Evolutionary conservation across 2,888 invertebrate species (phyloP).

Genomic region (Phrixothrix hirtus): DNA sequence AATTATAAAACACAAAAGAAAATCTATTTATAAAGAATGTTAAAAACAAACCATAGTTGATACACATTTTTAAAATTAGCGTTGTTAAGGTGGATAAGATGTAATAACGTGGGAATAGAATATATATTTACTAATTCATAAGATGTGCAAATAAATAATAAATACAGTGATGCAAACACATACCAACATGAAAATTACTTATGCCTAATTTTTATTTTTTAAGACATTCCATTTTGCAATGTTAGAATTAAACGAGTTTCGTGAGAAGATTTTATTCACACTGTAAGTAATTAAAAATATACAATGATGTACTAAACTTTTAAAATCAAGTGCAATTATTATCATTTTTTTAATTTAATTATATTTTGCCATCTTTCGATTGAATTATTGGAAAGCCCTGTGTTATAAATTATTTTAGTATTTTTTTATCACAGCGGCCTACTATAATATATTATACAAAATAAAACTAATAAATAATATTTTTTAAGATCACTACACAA

Average conservation of each 20-base stretch:
- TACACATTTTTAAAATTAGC: background rate
- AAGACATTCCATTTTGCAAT: background rate
- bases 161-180: background rate
- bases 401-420: too few species aligned
- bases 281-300: too few species aligned
- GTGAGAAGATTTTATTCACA: background rate
- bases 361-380: too few species aligned
- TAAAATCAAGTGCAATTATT: too few species aligned
- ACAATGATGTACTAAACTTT: too few species aligned
- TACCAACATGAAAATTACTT: background rate
- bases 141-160: background rate
- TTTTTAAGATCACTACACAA: too few species aligned
- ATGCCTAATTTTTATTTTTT: background rate
- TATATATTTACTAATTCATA: background rate
- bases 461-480: too few species aligned
- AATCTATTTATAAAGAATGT: background rate
- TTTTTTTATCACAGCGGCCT: too few species aligned
- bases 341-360: too few species aligned
- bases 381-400: too few species aligned
- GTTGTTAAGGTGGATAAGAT: background rate
- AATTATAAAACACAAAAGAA: background rate
- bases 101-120: background rate
- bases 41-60: too few species aligned
- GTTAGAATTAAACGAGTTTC: background rate
- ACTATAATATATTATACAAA: too few species aligned